Percentiles rank a stretch among this genome's conserved stretches.
These are phyloP conservation scores for Perithous albicinctus DNA, from an alignment of 2,888 invertebrate species.

Conservation along the genomic window DNA sequence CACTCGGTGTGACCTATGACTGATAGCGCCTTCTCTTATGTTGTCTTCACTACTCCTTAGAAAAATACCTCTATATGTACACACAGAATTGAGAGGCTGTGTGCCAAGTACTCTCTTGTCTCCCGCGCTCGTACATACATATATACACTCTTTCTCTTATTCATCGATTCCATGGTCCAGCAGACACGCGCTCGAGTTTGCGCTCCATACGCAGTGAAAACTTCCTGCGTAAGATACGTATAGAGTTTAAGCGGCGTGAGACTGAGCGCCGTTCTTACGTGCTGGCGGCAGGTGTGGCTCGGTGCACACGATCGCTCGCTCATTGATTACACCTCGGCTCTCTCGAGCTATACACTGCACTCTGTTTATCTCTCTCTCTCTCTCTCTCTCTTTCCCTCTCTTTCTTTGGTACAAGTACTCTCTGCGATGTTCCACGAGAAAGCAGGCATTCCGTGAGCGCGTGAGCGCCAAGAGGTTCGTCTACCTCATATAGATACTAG, in stretches of 20 bases:
- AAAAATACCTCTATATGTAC: neutral
- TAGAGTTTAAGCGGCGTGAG: constrained; percentile 44
- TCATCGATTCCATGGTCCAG: constrained; percentile 49
- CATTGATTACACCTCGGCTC: constrained; percentile 58
- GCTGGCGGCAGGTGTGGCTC: constrained; percentile 59
- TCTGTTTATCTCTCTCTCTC: neutral
- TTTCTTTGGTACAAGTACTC: constrained; percentile 9
- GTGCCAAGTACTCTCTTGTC: neutral
- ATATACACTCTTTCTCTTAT: neutral
- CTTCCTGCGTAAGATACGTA: neutral
- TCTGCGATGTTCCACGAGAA: constrained; percentile 24
- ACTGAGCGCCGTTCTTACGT: constrained; percentile 59
- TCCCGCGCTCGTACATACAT: neutral
- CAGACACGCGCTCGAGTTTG: constrained; percentile 1
- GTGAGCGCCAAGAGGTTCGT: constrained; percentile 36
- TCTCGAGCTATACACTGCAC: neutral
- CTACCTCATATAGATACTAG: constrained; percentile 29
- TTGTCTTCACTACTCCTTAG: neutral
- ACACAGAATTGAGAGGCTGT: neutral
- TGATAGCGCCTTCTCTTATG: constrained; percentile 48
- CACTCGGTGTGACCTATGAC: constrained; percentile 60
- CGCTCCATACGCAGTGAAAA: constrained; percentile 8
- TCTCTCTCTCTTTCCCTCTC: neutral
- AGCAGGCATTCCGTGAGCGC: constrained; percentile 13
- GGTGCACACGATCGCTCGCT: constrained; percentile 43